These are phyloP conservation scores for Cynodonichthys magdalenae DNA, from an alignment of 2,797 vertebrate genomes.

Conservation along the genomic window DNA sequence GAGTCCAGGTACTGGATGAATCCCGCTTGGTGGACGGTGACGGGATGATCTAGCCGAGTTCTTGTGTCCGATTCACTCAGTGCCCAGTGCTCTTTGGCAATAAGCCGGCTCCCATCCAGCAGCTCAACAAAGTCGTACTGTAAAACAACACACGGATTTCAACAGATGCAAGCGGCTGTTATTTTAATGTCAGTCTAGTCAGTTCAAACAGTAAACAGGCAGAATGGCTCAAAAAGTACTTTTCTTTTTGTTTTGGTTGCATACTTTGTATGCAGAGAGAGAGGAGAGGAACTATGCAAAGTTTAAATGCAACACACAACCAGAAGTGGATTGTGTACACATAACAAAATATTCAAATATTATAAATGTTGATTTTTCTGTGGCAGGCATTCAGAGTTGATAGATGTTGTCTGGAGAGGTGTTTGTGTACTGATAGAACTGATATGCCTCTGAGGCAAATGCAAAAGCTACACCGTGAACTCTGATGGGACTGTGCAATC, in stretches of 20 bases:
- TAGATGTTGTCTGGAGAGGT: slow-evolving; percentile 59
- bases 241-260: slow-evolving; percentile 3
- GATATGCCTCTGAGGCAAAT: slow-evolving; percentile 60
- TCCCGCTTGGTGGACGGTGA: slow-evolving; percentile 93
- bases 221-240: slow-evolving; percentile 10
- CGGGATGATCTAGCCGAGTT: slow-evolving; percentile 82
- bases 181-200: slow-evolving; percentile 28
- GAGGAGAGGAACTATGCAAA: slow-evolving; percentile 82
- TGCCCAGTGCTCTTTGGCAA: slow-evolving; percentile 90
- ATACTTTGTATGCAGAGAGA: slow-evolving; percentile 37
- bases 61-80: slow-evolving; percentile 82
- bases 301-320: slow-evolving; percentile 77
- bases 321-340: slow-evolving; percentile 50
- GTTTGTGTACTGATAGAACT: slow-evolving; percentile 63
- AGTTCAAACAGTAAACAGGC: slow-evolving; percentile 25
- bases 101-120: slow-evolving; percentile 94
- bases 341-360: slow-evolving; percentile 50
- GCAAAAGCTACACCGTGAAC: slow-evolving; percentile 44
- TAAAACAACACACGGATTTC: slow-evolving; percentile 30
- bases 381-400: slow-evolving; percentile 58
- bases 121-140: slow-evolving; percentile 99
- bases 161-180: slow-evolving; percentile 22
- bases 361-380: slow-evolving; percentile 65
- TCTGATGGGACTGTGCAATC: slow-evolving; percentile 31
- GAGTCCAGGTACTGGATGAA: slow-evolving; percentile 97